Evolutionary conservation across 2,797 vertebrate species (phyloP).

Genomic region (Pangasius djambal): DNA sequence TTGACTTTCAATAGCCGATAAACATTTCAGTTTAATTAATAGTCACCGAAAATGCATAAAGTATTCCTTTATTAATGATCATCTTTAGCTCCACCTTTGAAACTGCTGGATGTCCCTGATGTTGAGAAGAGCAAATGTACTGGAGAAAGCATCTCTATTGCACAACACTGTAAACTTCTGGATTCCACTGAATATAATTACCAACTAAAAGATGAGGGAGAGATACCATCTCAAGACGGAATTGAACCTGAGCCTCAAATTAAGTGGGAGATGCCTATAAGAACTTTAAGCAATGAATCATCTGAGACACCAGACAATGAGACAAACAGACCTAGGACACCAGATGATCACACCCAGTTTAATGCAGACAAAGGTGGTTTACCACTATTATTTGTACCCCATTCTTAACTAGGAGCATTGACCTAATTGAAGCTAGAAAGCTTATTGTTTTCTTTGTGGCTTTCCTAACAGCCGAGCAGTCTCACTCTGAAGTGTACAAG

Average conservation of each 20-base stretch:
- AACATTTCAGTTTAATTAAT: conserved; percentile 44
- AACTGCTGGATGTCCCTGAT: conserved; percentile 67
- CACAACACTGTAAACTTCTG: conserved; percentile 85
- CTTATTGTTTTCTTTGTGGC: conserved; percentile 84
- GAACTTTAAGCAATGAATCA: conserved; percentile 68
- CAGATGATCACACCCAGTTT: conserved; percentile 71
- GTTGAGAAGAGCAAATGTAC: conserved; percentile 66
- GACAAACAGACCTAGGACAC: conserved; percentile 72
- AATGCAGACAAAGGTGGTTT: conserved; percentile 84
- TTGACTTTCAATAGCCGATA: conserved; percentile 35
- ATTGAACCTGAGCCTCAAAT: conserved; percentile 72
- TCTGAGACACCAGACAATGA: conserved; percentile 71
- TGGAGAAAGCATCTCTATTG: conserved; percentile 74
- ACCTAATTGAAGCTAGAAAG: conserved; percentile 62
- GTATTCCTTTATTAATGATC: conserved; percentile 63
- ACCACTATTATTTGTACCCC: conserved; percentile 66
- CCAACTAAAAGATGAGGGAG: conserved; percentile 84
- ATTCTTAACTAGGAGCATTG: conserved; percentile 69
- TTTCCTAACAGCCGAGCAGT: conserved; percentile 77
- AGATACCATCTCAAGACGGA: conserved; percentile 73
- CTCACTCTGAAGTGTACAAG: conserved; percentile 83
- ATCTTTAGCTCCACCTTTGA: conserved; percentile 71
- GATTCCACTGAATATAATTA: conserved; percentile 73
- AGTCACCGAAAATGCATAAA: conserved; percentile 49
- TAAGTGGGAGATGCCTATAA: conserved; percentile 73